These are phyloP conservation scores for Drosophila barbarae DNA, from an alignment of 2,888 invertebrate genomes.

Conservation along the genomic window DNA sequence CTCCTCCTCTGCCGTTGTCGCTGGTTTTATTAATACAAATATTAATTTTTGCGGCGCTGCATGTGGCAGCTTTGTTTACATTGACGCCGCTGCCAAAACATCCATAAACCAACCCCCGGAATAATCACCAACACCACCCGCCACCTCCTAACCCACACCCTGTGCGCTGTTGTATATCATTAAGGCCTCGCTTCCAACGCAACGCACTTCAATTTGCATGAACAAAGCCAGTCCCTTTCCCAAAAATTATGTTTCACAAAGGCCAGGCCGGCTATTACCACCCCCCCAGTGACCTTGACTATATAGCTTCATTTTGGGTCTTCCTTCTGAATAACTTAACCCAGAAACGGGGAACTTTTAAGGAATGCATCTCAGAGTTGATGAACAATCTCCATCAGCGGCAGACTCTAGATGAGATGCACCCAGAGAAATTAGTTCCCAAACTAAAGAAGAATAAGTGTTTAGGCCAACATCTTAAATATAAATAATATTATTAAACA, in stretches of 20 bases:
- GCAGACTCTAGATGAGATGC: conserved; percentile 6
- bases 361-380: conserved; percentile 32
- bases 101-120: conserved; percentile 7
- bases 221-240: conserved; percentile 56
- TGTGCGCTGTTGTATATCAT: conserved; percentile 63
- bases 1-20: conserved; percentile 5
- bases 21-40: conserved; percentile 72
- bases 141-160: no score
- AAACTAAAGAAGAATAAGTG: no score
- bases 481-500: not conserved
- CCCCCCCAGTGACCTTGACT: conserved; percentile 36
- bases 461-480: not conserved
- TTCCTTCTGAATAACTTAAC: conserved; percentile 55
- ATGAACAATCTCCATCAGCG: conserved; percentile 64
- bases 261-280: not conserved
- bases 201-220: conserved; percentile 73
- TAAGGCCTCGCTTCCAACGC: conserved; percentile 44
- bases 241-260: conserved; percentile 22
- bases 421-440: not conserved
- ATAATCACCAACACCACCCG: conserved; percentile 10
- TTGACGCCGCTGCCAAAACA: conserved; percentile 55
- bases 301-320: conserved; percentile 65
- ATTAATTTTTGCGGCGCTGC: conserved; percentile 73
- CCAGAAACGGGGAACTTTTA: conserved; percentile 33
- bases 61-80: conserved; percentile 71